Conservation (phyloP, 2,797 vertebrate species). For the Glyptemys insculpta region DNA sequence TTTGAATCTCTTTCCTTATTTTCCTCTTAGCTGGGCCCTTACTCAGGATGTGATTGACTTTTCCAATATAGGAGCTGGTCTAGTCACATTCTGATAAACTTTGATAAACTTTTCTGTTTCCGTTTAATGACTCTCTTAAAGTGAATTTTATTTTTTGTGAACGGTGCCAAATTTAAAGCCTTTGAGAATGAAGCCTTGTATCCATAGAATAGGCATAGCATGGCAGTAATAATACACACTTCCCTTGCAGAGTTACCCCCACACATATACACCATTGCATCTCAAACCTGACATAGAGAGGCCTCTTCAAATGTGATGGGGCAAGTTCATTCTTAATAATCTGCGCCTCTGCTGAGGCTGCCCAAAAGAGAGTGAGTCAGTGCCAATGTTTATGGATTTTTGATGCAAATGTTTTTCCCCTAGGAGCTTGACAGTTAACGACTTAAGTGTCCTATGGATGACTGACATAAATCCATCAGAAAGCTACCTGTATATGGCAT, state of each 20-base stretch:
- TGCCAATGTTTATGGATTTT: not conserved
- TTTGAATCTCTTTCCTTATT: not conserved
- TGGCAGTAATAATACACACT: not conserved
- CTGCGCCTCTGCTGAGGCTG: not conserved
- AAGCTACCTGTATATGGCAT: not conserved
- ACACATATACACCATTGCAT: not conserved
- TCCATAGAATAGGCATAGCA: not conserved
- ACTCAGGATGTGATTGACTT: not conserved
- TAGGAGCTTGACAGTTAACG: not conserved
- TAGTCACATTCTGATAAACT: not conserved
- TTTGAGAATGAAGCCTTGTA: not conserved
- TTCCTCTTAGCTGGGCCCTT: not conserved
- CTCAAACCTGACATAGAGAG: fast-evolving
- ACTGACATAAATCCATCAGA: not conserved
- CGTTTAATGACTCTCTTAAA: not conserved
- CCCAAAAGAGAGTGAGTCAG: not conserved
- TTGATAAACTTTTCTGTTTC: conserved; percentile 31
- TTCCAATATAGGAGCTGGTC: not conserved
- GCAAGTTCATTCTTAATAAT: not conserved
- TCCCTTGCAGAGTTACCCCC: not conserved
- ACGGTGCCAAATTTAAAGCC: not conserved
- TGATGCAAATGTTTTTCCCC: not conserved
- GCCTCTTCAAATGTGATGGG: not conserved
- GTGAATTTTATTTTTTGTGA: not conserved
- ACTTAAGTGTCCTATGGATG: not conserved